Evolutionary conservation across 2,888 invertebrate genomes (phyloP).

Genomic region (Caenorhabditis sp.): DNA sequence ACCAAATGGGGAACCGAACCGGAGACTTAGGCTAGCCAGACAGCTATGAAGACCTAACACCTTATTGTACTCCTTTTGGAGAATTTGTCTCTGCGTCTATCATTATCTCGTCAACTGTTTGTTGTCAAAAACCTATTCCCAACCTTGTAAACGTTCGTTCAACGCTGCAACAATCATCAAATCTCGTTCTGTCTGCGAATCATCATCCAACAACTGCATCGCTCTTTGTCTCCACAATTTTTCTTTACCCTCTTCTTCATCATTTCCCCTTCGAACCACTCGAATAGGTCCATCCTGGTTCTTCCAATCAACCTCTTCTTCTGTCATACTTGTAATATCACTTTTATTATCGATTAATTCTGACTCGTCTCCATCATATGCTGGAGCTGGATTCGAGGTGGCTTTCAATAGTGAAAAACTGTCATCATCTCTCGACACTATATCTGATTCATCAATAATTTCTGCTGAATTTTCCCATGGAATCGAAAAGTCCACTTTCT

Average conservation of each 20-base stretch:
- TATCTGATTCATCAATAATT: slow-evolving; percentile 54
- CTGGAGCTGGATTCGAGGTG: slow-evolving; percentile 10
- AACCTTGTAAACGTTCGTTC: slow-evolving; percentile 41
- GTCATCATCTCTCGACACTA: slow-evolving; percentile 42
- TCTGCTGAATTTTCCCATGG: slow-evolving; percentile 46
- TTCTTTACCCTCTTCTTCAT: slow-evolving; percentile 28
- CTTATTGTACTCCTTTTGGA: no score
- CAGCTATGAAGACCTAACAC: no score
- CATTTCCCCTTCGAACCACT: slow-evolving; percentile 33
- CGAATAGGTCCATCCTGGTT: slow-evolving; percentile 31
- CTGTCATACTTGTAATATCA: slow-evolving; percentile 33
- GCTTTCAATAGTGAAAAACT: slow-evolving; percentile 12
- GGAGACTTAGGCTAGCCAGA: no score
- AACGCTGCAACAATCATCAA: slow-evolving; percentile 49
- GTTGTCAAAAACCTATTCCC: no score
- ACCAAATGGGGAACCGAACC: no score
- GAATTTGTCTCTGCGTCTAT: no score
- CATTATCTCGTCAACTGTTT: no score
- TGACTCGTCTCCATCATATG: slow-evolving; percentile 46
- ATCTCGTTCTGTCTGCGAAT: slow-evolving; percentile 49
- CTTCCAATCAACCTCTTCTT: slow-evolving; percentile 39
- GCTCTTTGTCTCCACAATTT: slow-evolving; percentile 42
- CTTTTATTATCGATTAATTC: slow-evolving; percentile 42
- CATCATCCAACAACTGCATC: slow-evolving; percentile 42
- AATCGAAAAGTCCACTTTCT: slow-evolving; percentile 44